Evolutionary conservation across 2,113 vertebrate genomes (phyloP), one percentile per base, ranked within the genome.

Genomic region (Erythrocercus mccallii): DNA sequence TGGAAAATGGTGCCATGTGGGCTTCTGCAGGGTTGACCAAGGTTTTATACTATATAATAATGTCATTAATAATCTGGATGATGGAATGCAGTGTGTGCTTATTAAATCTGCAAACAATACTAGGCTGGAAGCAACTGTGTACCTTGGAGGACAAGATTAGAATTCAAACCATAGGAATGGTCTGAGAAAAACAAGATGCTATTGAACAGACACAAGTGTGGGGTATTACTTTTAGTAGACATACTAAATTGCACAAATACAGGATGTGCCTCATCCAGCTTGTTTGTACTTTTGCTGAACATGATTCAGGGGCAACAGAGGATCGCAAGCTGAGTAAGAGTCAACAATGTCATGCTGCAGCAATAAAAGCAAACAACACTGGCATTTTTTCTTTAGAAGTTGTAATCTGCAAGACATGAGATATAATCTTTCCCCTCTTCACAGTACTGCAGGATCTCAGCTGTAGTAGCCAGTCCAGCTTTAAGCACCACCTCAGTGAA

Each of bases 21-120:
- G 25, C 20, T 87, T 86, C 66, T 51, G 33, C 54, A 78, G 60
- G 42, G 35, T 42, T 86, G 72, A 81, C 27, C 21, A 93, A 78
- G 30, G 38, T 81, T 86, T 94, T 47, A 83, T 84, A 47, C 28
- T 47, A 60, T 8, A 81, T 47, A 86, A 78, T 88, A 93, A 90
- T 57, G 51, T 37, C 51, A 81, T 92, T 93, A 92, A 95, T 91
- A 51, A 84, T 81, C 47, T 77, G 64, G 58, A 74, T 81, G 69
- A 94, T 88, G 68, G 69, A 92, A 93, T 25, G 64, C 38, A 72
- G 25, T 33, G 53, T 62, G 31, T 64, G 72, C 86, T 93, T 95
- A 93, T 93, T 94, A 93, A 92, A 92, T 74, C 72, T 78, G 72
- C 76, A 94, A 88, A 95, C 51, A 86, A 70, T 42, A 51, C 72